These are phyloP conservation scores for Parotocinclus haroldoi DNA, from an alignment of 2,797 vertebrate species.

Conservation along the genomic window DNA sequence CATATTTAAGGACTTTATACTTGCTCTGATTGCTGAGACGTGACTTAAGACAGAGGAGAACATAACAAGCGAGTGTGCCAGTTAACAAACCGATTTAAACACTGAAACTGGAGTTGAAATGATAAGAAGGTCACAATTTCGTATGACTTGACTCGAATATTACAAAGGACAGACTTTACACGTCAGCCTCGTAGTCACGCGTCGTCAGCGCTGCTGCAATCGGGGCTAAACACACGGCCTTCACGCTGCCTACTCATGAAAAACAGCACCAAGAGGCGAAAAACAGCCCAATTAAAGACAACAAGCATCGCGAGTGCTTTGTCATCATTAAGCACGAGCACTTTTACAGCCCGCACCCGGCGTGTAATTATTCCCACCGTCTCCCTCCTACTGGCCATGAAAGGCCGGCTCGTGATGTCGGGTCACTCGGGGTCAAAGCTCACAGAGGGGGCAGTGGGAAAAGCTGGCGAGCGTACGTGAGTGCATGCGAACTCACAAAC, in stretches of 20 bases:
- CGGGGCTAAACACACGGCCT: conserved; percentile 21
- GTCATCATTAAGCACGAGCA: conserved; percentile 59
- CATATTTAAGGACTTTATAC: too few species aligned
- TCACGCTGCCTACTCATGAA: conserved; percentile 34
- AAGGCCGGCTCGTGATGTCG: conserved; percentile 55
- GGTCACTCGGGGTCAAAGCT: conserved; percentile 62
- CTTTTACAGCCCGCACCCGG: conserved; percentile 57
- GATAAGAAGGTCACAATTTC: too few species aligned
- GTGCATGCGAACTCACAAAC: conserved; percentile 12
- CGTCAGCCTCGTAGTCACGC: too few species aligned
- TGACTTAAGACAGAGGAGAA: too few species aligned
- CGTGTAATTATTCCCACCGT: conserved; percentile 65
- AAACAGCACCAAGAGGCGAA: conserved; percentile 45
- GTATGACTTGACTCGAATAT: too few species aligned
- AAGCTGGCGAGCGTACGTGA: conserved; percentile 44
- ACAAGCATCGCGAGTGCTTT: conserved; percentile 51
- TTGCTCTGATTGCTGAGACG: too few species aligned
- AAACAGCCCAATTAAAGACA: conserved; percentile 47
- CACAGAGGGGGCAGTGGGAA: conserved; percentile 50
- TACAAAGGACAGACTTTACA: too few species aligned
- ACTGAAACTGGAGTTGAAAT: too few species aligned
- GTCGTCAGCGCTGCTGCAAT: too few species aligned
- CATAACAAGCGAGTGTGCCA: too few species aligned
- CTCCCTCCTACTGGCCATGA: conserved; percentile 61
- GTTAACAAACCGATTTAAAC: too few species aligned